Base-by-base conservation (phyloP, 2,888 invertebrate genomes). In the Rugalucina vietnamica region DNA sequence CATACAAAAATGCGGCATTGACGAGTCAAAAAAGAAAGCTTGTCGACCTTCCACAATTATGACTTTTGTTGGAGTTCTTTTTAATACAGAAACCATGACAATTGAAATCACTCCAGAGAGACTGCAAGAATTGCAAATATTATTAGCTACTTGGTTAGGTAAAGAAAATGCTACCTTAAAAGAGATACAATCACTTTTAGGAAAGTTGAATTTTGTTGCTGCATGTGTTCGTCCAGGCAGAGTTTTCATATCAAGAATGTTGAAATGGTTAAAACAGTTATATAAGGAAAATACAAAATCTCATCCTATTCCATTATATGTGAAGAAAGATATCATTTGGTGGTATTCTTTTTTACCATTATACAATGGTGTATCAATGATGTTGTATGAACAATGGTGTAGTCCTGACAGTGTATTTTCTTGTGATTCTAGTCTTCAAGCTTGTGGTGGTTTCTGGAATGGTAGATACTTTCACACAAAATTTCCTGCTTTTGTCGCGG, bases 121-220 rank as follows among this genome's bases (percentile, higher is more conserved):
- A 50, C 32, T 50, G n/a, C 4, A 27, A 10, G 57, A 75, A 34
- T 54, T 75, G 10, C 3, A 27, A 29, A 18, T 54, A 34, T n/a
- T 32, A 39, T 32, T 54, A 1, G 29, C 27, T 34, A 21, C 1
- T 34, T 80, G 76, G 81, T 36, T 60, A 10, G 2, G 70, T 32
- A 80, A 75, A 50, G 27, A 57, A 21, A 2, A 8, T 18, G 77
- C 77, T 10, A 54, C 75, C 21, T 39, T 82, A 10, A 70, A 57
- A 75, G 76, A 79, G 14, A 76, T 79, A 39, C 79, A 79, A 24
- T 57, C 29, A 18, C 72, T 83, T 32, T n/a, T 79, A 21, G 70
- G 79, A 8, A 82, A 83, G 43, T 43, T 83, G 29, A 79, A 83
- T 39, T 83, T 83, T 76, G 37, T 76, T 18, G 75, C 65, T 24